Evolutionary conservation across 2,888 invertebrate species (phyloP), one percentile per base, ranked within the genome.

Genomic region (Cephus runcator): DNA sequence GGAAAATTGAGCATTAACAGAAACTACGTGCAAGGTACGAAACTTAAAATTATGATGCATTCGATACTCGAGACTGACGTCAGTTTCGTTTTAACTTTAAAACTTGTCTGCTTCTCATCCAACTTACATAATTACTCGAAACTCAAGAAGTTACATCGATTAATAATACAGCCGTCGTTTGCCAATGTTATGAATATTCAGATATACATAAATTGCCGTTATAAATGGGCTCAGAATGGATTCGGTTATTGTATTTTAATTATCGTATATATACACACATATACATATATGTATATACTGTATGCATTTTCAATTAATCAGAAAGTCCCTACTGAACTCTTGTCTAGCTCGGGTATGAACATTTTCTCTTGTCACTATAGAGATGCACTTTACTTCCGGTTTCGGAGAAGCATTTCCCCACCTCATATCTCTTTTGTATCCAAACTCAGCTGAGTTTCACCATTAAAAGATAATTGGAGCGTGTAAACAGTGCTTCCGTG

Each of bases 171-270:
- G 71, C 31, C 33, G 34, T 31, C 31, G 71, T 15, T 34, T 71
- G 34, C 6, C 15, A 4, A 34, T 34, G 31, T 15, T 71, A 71
- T 71, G 71, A 71, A 71, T 71, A 71, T 71, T 71, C 71, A 71
- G 71, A 56, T 23, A 33, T 71, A 31, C 71, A 33, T 30, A 71
- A 71, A 71, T 71, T 71, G 34, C 12, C 31, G 2, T 31, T 34
- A 71, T 71, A 71, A 71, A 31, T 23, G 71, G n/a, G 71, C 34
- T 71, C 12, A 12, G 12, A 71, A 71, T 71, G 33, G 31, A 71
- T 71, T 71, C 71, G 34, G 34, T 71, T 71, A 34, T 34, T 71
- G 71, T 12, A 71, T 3, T 71, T 71, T 71, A 71, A 71, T 71
- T 71, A 71, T 71, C 71, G 31, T 3, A 12, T 12, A 3, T 12